phyloP scores from a whole-genome alignment of 2,888 invertebrate genomes.

The Mesorhabditis spiculigera region DNA sequence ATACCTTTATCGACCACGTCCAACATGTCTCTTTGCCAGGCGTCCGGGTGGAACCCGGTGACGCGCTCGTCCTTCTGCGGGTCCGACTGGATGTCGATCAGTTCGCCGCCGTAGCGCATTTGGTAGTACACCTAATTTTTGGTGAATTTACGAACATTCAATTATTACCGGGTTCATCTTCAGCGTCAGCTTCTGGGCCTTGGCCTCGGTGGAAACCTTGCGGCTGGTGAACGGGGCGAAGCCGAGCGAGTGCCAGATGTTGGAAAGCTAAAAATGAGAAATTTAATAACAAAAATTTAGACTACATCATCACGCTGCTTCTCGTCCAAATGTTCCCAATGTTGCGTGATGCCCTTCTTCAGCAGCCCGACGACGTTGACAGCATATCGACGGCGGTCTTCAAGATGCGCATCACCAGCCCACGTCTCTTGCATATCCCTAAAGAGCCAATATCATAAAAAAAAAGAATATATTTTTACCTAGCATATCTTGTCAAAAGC shows the following conservation, averaged over 20 bases:
- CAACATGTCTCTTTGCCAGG: conserved; percentile 59
- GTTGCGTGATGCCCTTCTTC: conserved; percentile 46
- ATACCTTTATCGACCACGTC: conserved; percentile 57
- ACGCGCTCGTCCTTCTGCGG: conserved; percentile 43
- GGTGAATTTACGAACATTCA: not conserved
- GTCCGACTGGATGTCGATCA: conserved; percentile 54
- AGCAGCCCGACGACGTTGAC: conserved; percentile 47
- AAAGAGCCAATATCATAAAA: not conserved
- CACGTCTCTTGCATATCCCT: too few species aligned
- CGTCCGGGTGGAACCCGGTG: conserved; percentile 59
- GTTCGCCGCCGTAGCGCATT: conserved; percentile 49
- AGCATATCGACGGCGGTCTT: conserved; percentile 33
- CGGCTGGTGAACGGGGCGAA: conserved; percentile 41
- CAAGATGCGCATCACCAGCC: not conserved
- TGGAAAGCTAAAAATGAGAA: conserved; percentile 31
- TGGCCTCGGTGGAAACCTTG: conserved; percentile 38
- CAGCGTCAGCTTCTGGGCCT: conserved; percentile 43
- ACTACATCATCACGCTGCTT: conserved; percentile 35
- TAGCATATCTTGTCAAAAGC: conserved; percentile 34
- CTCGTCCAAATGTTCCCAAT: conserved; percentile 46
- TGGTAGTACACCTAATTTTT: conserved; percentile 28
- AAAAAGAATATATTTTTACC: conserved; percentile 1
- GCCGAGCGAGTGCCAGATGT: conserved; percentile 51
- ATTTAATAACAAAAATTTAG: not conserved
- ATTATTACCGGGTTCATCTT: conserved; percentile 42